Evolutionary conservation across 2,113 vertebrate genomes (phyloP).

Genomic region (Cynopterus brachyotis): DNA sequence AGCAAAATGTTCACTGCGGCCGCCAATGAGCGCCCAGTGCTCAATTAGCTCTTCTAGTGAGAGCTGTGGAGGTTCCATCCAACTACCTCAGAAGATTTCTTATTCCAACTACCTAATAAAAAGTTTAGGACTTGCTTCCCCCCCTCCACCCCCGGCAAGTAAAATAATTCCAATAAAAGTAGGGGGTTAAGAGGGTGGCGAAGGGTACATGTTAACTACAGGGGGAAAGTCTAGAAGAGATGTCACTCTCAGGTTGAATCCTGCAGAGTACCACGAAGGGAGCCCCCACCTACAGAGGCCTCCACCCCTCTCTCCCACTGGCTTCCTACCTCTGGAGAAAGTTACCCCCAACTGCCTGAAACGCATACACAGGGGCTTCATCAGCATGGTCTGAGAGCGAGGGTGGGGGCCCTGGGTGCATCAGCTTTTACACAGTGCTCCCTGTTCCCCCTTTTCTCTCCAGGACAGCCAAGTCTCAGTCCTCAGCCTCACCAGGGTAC

Average conservation of each 20-base stretch:
- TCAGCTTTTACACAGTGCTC: background rate
- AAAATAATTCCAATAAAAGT: slow-evolving; percentile 59
- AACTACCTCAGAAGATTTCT: slow-evolving; percentile 71
- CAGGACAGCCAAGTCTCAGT: background rate
- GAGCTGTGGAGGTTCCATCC: slow-evolving; percentile 43
- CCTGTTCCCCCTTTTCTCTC: background rate
- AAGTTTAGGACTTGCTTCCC: slow-evolving; percentile 67
- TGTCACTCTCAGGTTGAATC: background rate
- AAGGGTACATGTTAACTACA: background rate
- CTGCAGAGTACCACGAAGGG: background rate
- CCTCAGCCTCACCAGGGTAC: background rate
- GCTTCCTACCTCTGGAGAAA: background rate
- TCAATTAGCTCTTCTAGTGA: slow-evolving; percentile 68
- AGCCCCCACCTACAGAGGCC: background rate
- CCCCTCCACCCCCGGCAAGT: no score
- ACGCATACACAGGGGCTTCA: background rate
- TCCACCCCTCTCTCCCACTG: background rate
- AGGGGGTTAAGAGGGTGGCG: background rate
- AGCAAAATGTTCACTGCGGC: slow-evolving; percentile 45
- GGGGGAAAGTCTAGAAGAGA: background rate
- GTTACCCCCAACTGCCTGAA: background rate
- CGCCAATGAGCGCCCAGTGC: slow-evolving; percentile 56
- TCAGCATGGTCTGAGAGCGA: background rate
- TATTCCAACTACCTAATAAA: slow-evolving; percentile 74
- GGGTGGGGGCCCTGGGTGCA: no score